Evolutionary conservation across 1,140 invertebrate species (phyloP).

Genomic region (Drosophila tristis): DNA sequence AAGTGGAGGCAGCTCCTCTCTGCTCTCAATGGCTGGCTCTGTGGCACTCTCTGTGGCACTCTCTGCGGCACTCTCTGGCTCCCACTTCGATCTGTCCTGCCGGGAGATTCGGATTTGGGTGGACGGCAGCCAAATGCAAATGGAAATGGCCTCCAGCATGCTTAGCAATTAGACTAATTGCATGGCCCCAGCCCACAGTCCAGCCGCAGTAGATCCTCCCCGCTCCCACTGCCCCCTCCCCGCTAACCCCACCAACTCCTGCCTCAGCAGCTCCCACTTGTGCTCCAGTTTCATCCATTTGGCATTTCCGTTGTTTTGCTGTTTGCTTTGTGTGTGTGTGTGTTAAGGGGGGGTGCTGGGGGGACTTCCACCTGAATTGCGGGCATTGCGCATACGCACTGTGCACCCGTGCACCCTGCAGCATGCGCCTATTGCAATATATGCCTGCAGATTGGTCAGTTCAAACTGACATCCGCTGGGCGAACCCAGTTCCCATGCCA

Average conservation of each 20-base stretch:
- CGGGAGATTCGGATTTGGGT: constrained; percentile 9
- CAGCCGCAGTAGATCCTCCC: too few relatives aligned
- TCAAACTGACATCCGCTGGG: constrained; percentile 31
- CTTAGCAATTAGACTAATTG: constrained; percentile 81
- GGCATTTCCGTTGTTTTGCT: neutral
- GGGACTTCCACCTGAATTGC: constrained; percentile 14
- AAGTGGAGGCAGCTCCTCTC: constrained; percentile 22
- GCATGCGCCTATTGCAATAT: constrained; percentile 73
- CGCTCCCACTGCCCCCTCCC: constrained; percentile 12
- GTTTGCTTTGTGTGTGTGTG: neutral
- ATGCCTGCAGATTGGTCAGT: constrained; percentile 76
- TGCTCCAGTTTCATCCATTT: neutral
- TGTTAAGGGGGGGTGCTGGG: neutral
- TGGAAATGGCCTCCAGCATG: constrained; percentile 70
- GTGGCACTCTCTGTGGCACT: neutral
- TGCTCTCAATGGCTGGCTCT: neutral
- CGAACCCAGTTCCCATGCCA: neutral
- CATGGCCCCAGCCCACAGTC: constrained; percentile 45
- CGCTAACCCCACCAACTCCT: neutral
- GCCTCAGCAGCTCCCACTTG: neutral
- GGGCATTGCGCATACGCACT: constrained; percentile 78
- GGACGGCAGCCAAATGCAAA: constrained; percentile 50
- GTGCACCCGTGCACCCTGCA: constrained; percentile 45
- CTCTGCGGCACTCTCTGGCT: neutral
- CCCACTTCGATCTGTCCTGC: constrained; percentile 25